phyloP scores from a whole-genome alignment of 2,797 vertebrate species.

The Lutjanus argentimaculatus region DNA sequence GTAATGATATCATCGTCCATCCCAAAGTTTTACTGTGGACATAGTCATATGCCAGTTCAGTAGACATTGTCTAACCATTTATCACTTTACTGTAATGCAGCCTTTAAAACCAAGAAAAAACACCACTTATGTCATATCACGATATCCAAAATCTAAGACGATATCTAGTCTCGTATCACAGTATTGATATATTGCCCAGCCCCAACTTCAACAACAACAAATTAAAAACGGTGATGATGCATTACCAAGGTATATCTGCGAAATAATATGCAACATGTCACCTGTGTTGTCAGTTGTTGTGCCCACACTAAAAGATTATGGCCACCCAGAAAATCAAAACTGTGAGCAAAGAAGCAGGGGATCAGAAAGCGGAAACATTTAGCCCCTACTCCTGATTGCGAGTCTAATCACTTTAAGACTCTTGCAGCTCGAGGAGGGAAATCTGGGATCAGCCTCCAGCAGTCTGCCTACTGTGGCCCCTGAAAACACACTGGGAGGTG shows the following conservation, averaged over 20 bases:
- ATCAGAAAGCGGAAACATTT: constrained; percentile 78
- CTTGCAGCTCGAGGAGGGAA: constrained; percentile 74
- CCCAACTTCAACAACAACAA: background rate
- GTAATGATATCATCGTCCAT: too few species aligned
- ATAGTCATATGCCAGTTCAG: too few species aligned
- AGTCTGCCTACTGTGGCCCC: constrained; percentile 72
- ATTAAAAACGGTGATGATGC: constrained; percentile 1
- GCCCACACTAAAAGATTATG: constrained; percentile 44
- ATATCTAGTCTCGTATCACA: too few species aligned
- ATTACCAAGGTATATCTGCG: background rate
- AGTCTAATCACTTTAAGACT: constrained; percentile 82
- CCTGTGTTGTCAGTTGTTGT: constrained; percentile 24
- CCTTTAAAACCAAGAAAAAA: too few species aligned
- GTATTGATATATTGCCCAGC: too few species aligned
- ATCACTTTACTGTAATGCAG: too few species aligned
- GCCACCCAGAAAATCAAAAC: constrained; percentile 77
- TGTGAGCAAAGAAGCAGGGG: constrained; percentile 54
- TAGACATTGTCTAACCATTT: too few species aligned
- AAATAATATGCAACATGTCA: constrained; percentile 34
- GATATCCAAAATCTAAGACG: too few species aligned
- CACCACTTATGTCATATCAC: too few species aligned
- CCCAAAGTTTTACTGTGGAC: too few species aligned
- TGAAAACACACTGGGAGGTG: constrained; percentile 78
- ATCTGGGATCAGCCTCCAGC: constrained; percentile 78
- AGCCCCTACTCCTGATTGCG: constrained; percentile 74